Evolutionary conservation across 2,888 invertebrate genomes (phyloP), one percentile per base, ranked within the genome.

Genomic region (Drosophila prolongata): DNA sequence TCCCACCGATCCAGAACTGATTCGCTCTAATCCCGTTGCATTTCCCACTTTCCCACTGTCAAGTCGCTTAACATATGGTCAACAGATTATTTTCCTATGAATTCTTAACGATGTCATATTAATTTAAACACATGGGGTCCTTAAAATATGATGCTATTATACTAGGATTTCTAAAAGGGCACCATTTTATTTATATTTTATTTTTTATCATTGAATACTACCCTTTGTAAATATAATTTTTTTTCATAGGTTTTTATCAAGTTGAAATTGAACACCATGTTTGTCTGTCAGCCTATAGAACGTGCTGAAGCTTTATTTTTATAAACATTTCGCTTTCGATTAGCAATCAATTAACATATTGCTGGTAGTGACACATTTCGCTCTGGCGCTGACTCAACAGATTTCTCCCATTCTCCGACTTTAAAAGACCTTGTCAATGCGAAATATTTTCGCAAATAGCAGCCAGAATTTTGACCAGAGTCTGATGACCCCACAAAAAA

Each of bases 311-410:
- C 34, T 24, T 34, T 10, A 34, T 24, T 67, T 67, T 19, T 34
- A 49, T 24, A 49, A 80, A 64, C 72, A 61, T 68, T 67, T 66
- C 68, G 62, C 60, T 72, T 80, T 85, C 79, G 82, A 82, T 85
- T 77, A 61, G 78, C 56, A 68, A 5, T 56, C 66, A 52, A 49
- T 77, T 64, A 70, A 37, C 71, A 70, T 59, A 37, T 37, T 42
- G 42, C 54, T 81, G 77, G 49, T 79, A 83, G 87, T 79, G 77
- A 75, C 65, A 75, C 61, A 77, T 61, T 70, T 38, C 42, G 42
- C 27, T 13, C 30, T 19, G 27, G 3, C 35, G 78, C 85, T 87
- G 77, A 81, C 43, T 79, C 76, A 75, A 79, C 71, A 42, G 59
- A 78, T 84, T 84, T 78, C 76, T 64, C 60, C 68, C 27, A 35